Base-by-base conservation (phyloP, 1,140 invertebrate genomes). In the Lepidurus packardi region DNA sequence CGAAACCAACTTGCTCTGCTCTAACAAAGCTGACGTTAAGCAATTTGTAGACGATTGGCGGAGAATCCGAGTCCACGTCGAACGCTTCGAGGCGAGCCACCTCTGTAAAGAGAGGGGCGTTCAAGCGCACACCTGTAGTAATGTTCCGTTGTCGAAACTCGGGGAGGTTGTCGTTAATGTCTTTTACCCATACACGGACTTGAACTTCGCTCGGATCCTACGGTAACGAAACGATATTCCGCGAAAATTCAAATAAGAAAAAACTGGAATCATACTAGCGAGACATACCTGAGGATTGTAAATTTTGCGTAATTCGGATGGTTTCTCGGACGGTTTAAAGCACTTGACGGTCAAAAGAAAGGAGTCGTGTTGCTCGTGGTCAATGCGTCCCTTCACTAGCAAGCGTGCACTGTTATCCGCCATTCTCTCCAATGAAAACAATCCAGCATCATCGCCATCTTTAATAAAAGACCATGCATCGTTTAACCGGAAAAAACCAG, bases 91-190 rank as follows among this genome's bases (percentile, higher is more conserved):
- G 81, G 0, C 88, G 90, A 0, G 90, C 87, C 7, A 94, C 85
- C 73, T 89, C 86, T 0, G 91, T 92, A 77, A 93, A 91, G 16
- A 92, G 88, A 1, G 92, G 91, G 0, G 92, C 90, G 82, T 92
- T 93, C 0, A 93, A 85, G 25, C 92, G 86, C 0, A 93, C 92
- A 5, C 92, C 86, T 1, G 92, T 84, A 0, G 91, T 92, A 41
- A 92, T 84, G 80, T 92, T 91, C 0, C 87, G 84, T 9, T 89
- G 89, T 7, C 85, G 85, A 79, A 93, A 94, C 80, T 87, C 83
- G 0, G 92, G 92, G 16, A 89, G 83, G 82, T 94, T 92, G 81
- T 93, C 92, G 80, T 93, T 92, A 43, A 92, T 88, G 77, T 94
- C 92, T 0, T 89, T 73, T 0, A 94, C 84, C 79, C 87, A 89